Base-by-base conservation (phyloP, 1,140 invertebrate species). In the Globodera ellingtonae region DNA sequence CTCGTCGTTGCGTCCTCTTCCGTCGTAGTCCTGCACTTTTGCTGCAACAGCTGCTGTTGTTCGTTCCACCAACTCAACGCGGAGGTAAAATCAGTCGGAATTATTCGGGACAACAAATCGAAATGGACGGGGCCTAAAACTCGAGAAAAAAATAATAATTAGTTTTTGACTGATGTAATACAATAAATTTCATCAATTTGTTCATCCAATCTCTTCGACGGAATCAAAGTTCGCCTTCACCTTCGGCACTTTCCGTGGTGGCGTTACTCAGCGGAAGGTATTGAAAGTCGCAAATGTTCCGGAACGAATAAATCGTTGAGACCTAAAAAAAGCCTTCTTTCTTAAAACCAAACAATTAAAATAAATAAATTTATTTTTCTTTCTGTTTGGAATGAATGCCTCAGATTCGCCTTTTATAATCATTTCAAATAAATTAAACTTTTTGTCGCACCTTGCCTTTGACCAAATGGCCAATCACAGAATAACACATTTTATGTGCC, bases 231-330 rank as follows among this genome's bases (percentile, higher is more conserved):
- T 21, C n/a, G 67, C 35, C 50, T 18, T 44, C 44, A 59, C 50
- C 56, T 15, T 59, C 13, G 46, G 69, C 24, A 59, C 48, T 13
- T 66, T 47, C n/a, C n/a, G 35, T 70, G 79, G 77, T 47, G 56
- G 71, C 47, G 59, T 69, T 74, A 35, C 81, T 74, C 4, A 88
- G 46, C 47, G 86, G 86, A 13, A 88, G 77, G 78, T 88, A 88
- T 46, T 88, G 86, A 70, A 88, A 88, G 74, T 88, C 86, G 59
- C 87, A 89, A 79, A 88, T 85, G 18, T 80, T 71, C 10, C 84
- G 81, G 78, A 88, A 89, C 3, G 80, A 66, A 77, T 83, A 88
- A 35, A 84, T 69, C n/a, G 82, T 86, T 18, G 82, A 67, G 44
- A 87, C 74, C 85, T 86, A 71, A 73, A 78, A 62, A 35, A 35